Evolutionary conservation across 1,140 invertebrate species (phyloP), one percentile per base, ranked within the genome.

Genomic region (Trichonephila clavipes): DNA sequence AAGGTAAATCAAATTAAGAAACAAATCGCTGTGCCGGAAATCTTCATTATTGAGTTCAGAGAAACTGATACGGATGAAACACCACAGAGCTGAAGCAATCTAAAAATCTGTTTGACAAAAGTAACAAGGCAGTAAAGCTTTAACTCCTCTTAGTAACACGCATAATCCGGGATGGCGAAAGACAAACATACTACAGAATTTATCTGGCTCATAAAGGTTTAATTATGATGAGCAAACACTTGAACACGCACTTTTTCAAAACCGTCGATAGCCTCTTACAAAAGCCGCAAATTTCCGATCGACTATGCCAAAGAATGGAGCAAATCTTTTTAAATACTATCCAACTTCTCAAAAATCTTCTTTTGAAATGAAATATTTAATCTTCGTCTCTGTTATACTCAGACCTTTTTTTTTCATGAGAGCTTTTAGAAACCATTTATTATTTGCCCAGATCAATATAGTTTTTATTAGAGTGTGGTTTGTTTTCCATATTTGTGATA

Each of bases 191-290:
- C 34, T 77, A 77, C 28, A 14, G 34, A 77, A 77, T 77, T 34
- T 77, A 77, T 34, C 72, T 77, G 72, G 24, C 28, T 77, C 72
- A 77, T 77, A 34, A 77, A 40, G 72, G 72, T 77, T 77, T 77
- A 77, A 77, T 77, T 77, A 77, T 28, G 72, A 77, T 77, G 12
- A 28, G 72, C 72, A 77, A 77, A 77, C 72, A 77, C 72, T 77
- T 19, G 72, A 77, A 40, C 72, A 77, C 72, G 72, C 28, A 77
- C 72, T 77, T 77, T 77, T 77, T 77, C 72, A 40, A 77, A 28
- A 77, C 34, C 3, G 18, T 3, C 14, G 72, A 77, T 77, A 40
- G 34, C 24, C 7, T 28, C 72, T 77, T 77, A 77, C 34, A 34
- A 77, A 77, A 77, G 72, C 72, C 72, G 72, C 72, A 77, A 77